Evolutionary conservation across 2,113 vertebrate species (phyloP), one percentile per base, ranked within the genome.

Genomic region (Erinaceus europaeus): DNA sequence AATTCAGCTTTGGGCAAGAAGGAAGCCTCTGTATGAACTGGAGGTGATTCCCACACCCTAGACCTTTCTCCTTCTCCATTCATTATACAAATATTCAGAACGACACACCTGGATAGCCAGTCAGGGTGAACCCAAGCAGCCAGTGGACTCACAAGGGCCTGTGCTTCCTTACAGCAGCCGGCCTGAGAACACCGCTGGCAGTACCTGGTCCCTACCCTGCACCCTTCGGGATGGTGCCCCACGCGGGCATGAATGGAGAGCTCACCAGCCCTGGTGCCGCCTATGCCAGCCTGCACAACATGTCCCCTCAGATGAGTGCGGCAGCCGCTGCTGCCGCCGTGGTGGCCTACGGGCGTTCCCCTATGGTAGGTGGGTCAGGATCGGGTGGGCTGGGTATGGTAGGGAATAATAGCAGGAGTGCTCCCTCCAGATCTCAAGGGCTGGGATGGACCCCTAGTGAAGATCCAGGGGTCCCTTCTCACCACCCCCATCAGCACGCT

Each of bases 221-320:
- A 71, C 98, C 98, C 0, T 99, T 99, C 92, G 98, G 98, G 76
- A 99, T 99, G 98, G 97, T 99, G 85, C 98, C 98, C 83, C 98
- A 99, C 9, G 97, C 98, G 4, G 98, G 98, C 89, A 98, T 99
- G 97, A 99, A 99, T 0, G 98, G 98, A 36, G 98, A 99, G 48
- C 94, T 99, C 91, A 98, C 98, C 86, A 98, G 98, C 85, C 98
- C 98, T 20, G 98, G 98, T 1, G 98, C 98, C 13, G 98, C 98
- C 34, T 98, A 99, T 25, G 98, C 98, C 75, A 98, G 98, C 73
- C 97, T 99, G 6, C 98, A 99, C 96, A 99, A 98, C 97, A 99
- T 99, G 98, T 98, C 98, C n/a, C 98, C 98, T 20, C 98, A 99
- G 96, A 99, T 99, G 98, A 99, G 98, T 34, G 98, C 98, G 5